Conservation (phyloP, 1,140 invertebrate genomes). For the Drosophila watanabei region DNA sequence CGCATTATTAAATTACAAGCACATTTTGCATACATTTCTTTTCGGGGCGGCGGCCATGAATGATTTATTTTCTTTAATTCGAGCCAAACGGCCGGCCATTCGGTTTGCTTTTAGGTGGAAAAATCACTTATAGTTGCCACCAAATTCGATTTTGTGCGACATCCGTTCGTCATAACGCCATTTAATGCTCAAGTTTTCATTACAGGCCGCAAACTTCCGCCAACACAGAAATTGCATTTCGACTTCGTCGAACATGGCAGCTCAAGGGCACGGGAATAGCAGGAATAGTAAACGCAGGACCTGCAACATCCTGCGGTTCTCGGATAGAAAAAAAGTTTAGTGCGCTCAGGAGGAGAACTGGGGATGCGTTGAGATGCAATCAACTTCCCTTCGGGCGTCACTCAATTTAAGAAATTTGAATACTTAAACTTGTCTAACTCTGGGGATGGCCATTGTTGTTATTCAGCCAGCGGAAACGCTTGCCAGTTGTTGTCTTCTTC, state of each 20-base stretch:
- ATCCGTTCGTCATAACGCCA: slow-evolving; percentile 35
- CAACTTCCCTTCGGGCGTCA: slow-evolving; percentile 41
- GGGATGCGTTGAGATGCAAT: slow-evolving; percentile 31
- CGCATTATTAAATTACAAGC: slow-evolving; percentile 63
- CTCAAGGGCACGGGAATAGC: slow-evolving; percentile 1
- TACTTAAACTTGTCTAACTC: slow-evolving; percentile 40
- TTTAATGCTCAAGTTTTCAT: slow-evolving; percentile 77
- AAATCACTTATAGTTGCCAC: slow-evolving; percentile 14
- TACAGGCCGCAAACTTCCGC: slow-evolving; percentile 58
- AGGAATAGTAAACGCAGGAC: slow-evolving; percentile 22
- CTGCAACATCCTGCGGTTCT: slow-evolving; percentile 29
- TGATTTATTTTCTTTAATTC: slow-evolving; percentile 48
- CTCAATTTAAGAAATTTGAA: slow-evolving; percentile 52
- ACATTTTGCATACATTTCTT: slow-evolving; percentile 30
- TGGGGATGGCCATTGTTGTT: slow-evolving; percentile 2
- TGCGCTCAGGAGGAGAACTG: not conserved
- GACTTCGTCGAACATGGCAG: slow-evolving; percentile 33
- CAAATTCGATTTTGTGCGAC: slow-evolving; percentile 26
- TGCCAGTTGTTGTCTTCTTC: not conserved
- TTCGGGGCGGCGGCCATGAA: slow-evolving; percentile 13
- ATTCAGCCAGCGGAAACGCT: not conserved
- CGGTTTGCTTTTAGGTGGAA: slow-evolving; percentile 7
- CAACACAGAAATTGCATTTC: slow-evolving; percentile 75
- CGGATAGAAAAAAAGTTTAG: slow-evolving; percentile 36
- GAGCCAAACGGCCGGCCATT: slow-evolving; percentile 23